Conservation (phyloP, 92 coral and sea anemone genomes). For the Micromussa lordhowensis region DNA sequence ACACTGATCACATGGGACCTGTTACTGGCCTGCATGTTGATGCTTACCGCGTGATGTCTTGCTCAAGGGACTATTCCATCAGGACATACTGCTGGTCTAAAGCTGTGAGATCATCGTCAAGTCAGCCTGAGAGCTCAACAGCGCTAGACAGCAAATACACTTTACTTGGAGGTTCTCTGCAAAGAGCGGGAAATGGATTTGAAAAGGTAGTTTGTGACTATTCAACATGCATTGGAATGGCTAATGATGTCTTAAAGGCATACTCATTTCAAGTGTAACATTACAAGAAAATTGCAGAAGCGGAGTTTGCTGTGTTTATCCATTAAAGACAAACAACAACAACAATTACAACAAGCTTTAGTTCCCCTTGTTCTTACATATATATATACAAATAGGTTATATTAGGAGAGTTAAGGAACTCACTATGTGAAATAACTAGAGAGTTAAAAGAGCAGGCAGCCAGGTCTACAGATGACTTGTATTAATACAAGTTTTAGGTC, state of each 20-base stretch:
- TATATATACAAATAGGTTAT: no score
- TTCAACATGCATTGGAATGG: constrained; percentile 86
- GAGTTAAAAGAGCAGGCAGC: no score
- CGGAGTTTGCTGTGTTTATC: background rate
- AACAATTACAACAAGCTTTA: no score
- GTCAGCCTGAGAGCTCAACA: background rate
- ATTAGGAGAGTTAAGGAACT: no score
- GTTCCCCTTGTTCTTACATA: no score
- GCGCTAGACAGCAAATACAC: constrained; percentile 81
- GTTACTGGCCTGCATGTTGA: constrained; percentile 81
- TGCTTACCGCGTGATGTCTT: constrained; percentile 83
- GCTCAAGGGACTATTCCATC: constrained; percentile 86
- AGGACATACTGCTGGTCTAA: constrained; percentile 79
- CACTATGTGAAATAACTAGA: no score
- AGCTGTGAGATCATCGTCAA: background rate
- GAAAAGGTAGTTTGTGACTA: constrained; percentile 87
- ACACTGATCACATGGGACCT: constrained; percentile 64
- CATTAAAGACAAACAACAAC: no score
- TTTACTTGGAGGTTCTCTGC: constrained; percentile 83
- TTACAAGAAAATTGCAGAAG: background rate
- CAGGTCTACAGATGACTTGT: no score
- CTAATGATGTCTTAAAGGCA: constrained; percentile 87
- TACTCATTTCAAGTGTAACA: constrained; percentile 82
- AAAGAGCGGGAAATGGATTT: constrained; percentile 93
- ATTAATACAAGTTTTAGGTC: no score